A percentile compares a stretch with the other conserved stretches of the same genome.
Evolutionary conservation across 53 echinoderm and acorn worm species (phyloP).

Genomic region (Antedon mediterranea): DNA sequence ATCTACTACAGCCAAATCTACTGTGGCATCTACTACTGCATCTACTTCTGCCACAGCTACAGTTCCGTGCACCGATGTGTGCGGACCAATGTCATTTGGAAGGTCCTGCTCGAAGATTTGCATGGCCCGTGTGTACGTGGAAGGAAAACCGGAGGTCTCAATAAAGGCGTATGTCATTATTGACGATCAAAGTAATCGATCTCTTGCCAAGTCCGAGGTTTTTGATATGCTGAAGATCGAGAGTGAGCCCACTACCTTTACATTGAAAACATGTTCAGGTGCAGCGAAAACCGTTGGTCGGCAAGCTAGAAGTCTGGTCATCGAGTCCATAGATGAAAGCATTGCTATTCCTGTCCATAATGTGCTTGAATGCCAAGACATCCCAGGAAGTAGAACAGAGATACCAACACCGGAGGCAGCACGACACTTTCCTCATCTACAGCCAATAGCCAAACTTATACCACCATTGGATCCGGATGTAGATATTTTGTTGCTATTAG

Average conservation of each 20-base stretch:
- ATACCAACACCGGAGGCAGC: constrained; percentile 19
- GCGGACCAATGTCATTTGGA: constrained; percentile 17
- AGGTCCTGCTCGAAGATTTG: constrained; percentile 40
- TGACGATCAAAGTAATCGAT: constrained; percentile 36
- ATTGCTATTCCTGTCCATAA: background rate
- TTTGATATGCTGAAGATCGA: constrained; percentile 14
- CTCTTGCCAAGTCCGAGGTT: constrained; percentile 23
- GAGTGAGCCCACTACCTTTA: background rate
- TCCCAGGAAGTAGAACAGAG: constrained; percentile 20
- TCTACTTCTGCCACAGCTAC: no score
- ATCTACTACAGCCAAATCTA: no score
- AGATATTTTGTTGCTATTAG: constrained; percentile 22
- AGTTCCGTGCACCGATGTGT: constrained; percentile 16
- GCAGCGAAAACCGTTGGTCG: background rate
- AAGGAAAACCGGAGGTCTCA: background rate
- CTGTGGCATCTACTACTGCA: no score
- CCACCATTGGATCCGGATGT: constrained; percentile 14
- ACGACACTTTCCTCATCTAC: constrained; percentile 12
- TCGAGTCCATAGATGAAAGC: constrained; percentile 12
- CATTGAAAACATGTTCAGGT: constrained; percentile 25
- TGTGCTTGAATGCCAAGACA: background rate
- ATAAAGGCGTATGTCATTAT: constrained; percentile 19
- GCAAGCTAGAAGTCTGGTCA: constrained; percentile 7
- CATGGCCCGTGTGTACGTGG: constrained; percentile 10
- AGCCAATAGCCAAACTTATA: constrained; percentile 14